Evolutionary conservation across 1,140 invertebrate genomes (phyloP).

Genomic region (Drosophila tropicalis): DNA sequence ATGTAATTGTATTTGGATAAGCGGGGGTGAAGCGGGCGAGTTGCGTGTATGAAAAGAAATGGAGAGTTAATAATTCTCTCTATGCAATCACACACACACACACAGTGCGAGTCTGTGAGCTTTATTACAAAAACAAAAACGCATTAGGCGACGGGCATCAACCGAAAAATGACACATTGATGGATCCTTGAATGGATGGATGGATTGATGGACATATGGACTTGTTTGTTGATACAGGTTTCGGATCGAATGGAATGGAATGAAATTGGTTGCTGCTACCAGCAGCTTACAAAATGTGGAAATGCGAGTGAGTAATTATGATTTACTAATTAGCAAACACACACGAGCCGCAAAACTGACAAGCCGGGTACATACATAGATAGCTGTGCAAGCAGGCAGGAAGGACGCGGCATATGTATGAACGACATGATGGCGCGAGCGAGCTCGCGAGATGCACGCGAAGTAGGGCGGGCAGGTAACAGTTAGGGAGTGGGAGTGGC

Average conservation of each 20-base stretch:
- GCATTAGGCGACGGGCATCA: not conserved
- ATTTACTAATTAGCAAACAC: slow-evolving; percentile 81
- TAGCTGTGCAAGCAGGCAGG: not conserved
- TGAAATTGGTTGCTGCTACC: slow-evolving; percentile 10
- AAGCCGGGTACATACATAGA: slow-evolving; percentile 29
- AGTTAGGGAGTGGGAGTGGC: not conserved
- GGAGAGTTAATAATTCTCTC: slow-evolving; percentile 20
- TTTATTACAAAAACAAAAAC: slow-evolving; percentile 23
- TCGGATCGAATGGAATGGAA: slow-evolving; percentile 22
- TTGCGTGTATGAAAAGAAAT: slow-evolving; percentile 2
- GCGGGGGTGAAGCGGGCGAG: too few species aligned
- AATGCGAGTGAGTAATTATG: slow-evolving; percentile 79
- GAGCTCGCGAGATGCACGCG: not conserved
- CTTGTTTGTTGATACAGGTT: slow-evolving; percentile 9
- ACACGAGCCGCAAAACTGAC: slow-evolving; percentile 54
- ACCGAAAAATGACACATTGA: slow-evolving; percentile 35
- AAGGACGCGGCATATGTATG: slow-evolving; percentile 23
- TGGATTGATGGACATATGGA: slow-evolving; percentile 21
- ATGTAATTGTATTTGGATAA: too few species aligned
- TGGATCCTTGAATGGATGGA: slow-evolving; percentile 36
- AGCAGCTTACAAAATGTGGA: slow-evolving; percentile 63
- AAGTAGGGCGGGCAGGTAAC: too few species aligned
- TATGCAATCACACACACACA: not conserved
- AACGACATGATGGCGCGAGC: not conserved
- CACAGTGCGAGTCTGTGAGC: not conserved